Conservation (phyloP, 2,113 vertebrate genomes). For the Pteropus alecto region DNA sequence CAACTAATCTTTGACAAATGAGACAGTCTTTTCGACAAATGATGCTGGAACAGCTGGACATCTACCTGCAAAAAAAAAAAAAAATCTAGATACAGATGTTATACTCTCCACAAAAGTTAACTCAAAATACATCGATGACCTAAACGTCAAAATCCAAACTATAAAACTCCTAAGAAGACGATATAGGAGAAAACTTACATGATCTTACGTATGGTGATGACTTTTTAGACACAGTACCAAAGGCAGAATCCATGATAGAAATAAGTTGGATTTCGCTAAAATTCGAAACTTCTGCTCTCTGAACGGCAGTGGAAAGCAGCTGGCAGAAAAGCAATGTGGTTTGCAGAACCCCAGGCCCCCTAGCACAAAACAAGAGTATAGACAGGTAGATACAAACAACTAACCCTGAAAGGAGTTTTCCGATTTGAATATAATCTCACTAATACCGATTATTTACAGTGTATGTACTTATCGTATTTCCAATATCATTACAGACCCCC, state of each 20-base stretch:
- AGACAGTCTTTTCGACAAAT: not conserved
- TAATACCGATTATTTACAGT: not conserved
- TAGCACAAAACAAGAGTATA: not conserved
- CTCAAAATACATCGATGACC: not conserved
- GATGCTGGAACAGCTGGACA: not conserved
- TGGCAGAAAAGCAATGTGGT: not conserved
- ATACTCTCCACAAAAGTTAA: not conserved
- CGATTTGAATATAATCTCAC: not conserved
- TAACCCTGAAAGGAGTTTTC: not conserved
- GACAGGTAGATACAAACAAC: not conserved
- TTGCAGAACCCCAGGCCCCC: not conserved
- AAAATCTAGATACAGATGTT: not conserved
- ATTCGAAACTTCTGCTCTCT: not conserved
- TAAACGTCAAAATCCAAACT: no score
- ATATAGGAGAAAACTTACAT: not conserved
- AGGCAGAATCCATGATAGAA: not conserved
- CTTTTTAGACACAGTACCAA: not conserved
- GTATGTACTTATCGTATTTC: not conserved
- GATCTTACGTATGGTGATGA: not conserved
- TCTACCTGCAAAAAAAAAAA: not conserved
- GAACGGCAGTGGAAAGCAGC: not conserved
- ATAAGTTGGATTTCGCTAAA: not conserved
- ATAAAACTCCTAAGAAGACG: not conserved
- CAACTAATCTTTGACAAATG: not conserved
- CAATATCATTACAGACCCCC: not conserved